Conservation (phyloP, 2,888 invertebrate species). For the Anthophora plumipes region DNA sequence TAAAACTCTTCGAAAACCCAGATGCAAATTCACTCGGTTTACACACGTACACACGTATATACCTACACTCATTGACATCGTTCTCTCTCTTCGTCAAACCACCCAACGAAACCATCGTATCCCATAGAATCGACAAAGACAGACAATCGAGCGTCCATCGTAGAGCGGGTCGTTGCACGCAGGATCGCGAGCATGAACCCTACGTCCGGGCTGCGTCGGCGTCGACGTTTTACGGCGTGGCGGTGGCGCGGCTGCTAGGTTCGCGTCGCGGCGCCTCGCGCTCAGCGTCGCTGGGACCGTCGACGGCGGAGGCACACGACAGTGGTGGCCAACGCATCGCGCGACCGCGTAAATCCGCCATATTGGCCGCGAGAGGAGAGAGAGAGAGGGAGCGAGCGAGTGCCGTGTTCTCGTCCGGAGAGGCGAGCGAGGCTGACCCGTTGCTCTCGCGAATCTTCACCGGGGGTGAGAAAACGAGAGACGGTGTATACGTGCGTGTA, state of each 20-base stretch:
- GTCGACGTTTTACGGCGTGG: slow-evolving; percentile 57
- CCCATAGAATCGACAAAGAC: too few species aligned
- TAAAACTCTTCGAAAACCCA: too few species aligned
- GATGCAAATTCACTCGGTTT: background rate
- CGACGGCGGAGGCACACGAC: slow-evolving; percentile 59
- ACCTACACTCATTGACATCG: slow-evolving; percentile 23
- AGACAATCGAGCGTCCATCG: slow-evolving; percentile 13
- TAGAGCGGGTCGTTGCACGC: slow-evolving; percentile 65
- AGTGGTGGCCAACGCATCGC: slow-evolving; percentile 78
- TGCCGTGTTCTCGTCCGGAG: too few species aligned
- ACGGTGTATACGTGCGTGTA: background rate
- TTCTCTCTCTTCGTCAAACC: too few species aligned
- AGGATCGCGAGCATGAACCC: slow-evolving; percentile 47
- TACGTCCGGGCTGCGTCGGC: slow-evolving; percentile 59
- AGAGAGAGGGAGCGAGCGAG: background rate
- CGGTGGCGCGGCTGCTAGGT: slow-evolving; percentile 70
- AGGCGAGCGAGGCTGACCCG: slow-evolving; percentile 23
- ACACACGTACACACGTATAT: too few species aligned
- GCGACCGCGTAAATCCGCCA: slow-evolving; percentile 76
- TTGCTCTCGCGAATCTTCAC: slow-evolving; percentile 51
- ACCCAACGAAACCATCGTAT: too few species aligned
- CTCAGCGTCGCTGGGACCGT: slow-evolving; percentile 78
- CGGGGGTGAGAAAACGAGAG: slow-evolving; percentile 76
- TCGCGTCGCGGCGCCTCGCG: slow-evolving; percentile 80
- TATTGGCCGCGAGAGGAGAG: slow-evolving; percentile 72